Conservation (phyloP, 2,797 vertebrate genomes). For the Ceryle rudis region DNA sequence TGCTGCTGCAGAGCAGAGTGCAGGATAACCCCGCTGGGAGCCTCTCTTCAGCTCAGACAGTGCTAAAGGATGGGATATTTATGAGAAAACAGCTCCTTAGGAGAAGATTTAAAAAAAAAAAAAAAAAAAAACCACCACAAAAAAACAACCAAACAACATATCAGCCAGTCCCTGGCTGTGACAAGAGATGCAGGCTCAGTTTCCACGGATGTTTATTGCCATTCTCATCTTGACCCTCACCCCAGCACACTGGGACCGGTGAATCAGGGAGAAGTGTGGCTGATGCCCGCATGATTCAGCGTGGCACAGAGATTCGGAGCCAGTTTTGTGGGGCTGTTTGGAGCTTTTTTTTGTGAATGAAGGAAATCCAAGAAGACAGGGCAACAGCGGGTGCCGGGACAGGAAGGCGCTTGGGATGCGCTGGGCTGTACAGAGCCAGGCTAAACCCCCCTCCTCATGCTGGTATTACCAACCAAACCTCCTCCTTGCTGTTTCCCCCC, state of each 20-base stretch:
- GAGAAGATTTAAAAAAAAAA: slow-evolving; percentile 22
- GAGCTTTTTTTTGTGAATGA: neutral
- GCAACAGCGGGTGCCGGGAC: neutral
- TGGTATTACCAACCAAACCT: fast-evolving
- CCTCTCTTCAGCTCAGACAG: neutral
- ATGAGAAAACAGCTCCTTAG: slow-evolving; percentile 56
- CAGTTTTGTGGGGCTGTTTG: neutral
- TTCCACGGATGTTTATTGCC: slow-evolving; percentile 57
- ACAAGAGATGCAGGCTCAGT: neutral
- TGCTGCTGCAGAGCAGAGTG: neutral
- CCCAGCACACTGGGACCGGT: neutral
- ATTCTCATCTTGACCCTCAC: slow-evolving; percentile 20
- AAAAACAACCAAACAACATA: neutral
- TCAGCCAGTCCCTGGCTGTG: neutral
- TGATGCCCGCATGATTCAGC: slow-evolving; percentile 36
- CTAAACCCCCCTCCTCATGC: no score
- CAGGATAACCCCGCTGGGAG: neutral
- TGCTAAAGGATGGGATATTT: slow-evolving; percentile 46
- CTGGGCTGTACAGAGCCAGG: neutral
- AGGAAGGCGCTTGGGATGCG: neutral
- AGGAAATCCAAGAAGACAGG: neutral
- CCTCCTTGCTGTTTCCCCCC: neutral
- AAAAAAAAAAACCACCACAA: neutral
- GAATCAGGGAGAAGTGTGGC: slow-evolving; percentile 43
- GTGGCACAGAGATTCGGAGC: neutral